Conservation (phyloP, 2,888 invertebrate species). For the Stenichneumon culpator region DNA sequence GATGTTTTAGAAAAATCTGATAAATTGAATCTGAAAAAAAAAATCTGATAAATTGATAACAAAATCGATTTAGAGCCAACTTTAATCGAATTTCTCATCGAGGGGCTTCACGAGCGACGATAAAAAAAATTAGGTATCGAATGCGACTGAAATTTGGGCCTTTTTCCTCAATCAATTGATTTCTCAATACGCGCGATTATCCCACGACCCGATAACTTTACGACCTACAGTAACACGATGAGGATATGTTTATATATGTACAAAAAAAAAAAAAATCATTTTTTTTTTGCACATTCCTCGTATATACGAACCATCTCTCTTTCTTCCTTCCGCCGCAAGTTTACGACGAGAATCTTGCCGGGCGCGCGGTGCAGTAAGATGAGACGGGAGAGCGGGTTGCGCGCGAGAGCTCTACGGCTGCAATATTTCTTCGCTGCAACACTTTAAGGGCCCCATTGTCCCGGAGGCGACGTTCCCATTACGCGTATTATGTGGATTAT, state of each 20-base stretch:
- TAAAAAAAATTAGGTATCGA: too few relatives aligned
- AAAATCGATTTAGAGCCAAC: too few relatives aligned
- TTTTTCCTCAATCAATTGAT: constrained; percentile 44
- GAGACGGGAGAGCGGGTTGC: constrained; percentile 48
- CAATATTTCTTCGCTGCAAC: constrained; percentile 67
- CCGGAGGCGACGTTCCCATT: constrained; percentile 68
- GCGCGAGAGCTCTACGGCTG: constrained; percentile 45
- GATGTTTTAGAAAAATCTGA: too few relatives aligned
- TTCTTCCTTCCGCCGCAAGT: constrained; percentile 62
- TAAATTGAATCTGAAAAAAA: too few relatives aligned
- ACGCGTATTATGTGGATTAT: constrained; percentile 72
- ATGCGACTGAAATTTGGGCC: too few relatives aligned
- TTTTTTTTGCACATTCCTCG: constrained; percentile 62
- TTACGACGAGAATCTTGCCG: constrained; percentile 51
- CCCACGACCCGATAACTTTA: constrained; percentile 71
- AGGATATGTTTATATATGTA: constrained; percentile 61
- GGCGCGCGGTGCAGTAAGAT: constrained; percentile 54
- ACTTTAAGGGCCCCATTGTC: constrained; percentile 71
- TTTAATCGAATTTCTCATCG: too few relatives aligned
- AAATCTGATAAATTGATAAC: too few relatives aligned
- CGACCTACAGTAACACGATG: constrained; percentile 63
- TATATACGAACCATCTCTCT: constrained; percentile 53
- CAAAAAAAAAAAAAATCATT: constrained; percentile 26
- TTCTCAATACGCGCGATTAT: constrained; percentile 63
- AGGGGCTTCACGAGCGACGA: too few relatives aligned